Evolutionary conservation across 1,140 invertebrate species (phyloP).

Genomic region (Ladona fulva): DNA sequence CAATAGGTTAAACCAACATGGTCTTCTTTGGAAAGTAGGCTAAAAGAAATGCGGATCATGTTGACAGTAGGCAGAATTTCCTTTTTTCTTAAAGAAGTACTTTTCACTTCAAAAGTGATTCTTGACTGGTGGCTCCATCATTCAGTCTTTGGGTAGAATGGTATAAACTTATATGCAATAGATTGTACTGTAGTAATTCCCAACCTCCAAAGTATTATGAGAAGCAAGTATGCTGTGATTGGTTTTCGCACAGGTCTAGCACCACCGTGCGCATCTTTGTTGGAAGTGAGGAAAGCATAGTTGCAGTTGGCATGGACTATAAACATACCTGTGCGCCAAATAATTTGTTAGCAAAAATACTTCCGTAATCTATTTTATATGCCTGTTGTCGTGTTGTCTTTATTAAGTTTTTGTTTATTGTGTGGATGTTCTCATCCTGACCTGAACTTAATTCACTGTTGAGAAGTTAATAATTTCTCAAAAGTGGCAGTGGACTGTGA

Average conservation of each 20-base stretch:
- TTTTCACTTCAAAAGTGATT: not conserved
- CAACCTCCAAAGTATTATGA: constrained; percentile 9
- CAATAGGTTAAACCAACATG: not conserved
- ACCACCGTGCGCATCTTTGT: not conserved
- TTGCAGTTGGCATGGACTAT: not conserved
- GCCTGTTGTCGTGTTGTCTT: constrained; percentile 3
- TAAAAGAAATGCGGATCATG: not conserved
- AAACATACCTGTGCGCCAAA: not conserved
- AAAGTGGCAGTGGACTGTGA: not conserved
- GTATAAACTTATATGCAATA: constrained; percentile 5
- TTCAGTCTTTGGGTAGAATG: not conserved
- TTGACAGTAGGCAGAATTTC: not conserved
- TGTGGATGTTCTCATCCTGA: constrained; percentile 8
- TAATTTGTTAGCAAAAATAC: constrained; percentile 5
- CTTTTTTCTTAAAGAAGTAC: not conserved
- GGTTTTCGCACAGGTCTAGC: not conserved
- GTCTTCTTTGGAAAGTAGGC: not conserved
- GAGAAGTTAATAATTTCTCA: constrained; percentile 4
- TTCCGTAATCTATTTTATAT: constrained; percentile 5
- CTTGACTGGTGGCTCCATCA: not conserved
- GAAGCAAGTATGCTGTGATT: constrained; percentile 4
- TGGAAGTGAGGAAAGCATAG: not conserved
- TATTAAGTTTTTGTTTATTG: not conserved
- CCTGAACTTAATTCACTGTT: not conserved
- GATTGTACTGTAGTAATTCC: not conserved